These are phyloP conservation scores for Anthophora plumipes DNA, from an alignment of 2,888 invertebrate genomes.

Conservation along the genomic window DNA sequence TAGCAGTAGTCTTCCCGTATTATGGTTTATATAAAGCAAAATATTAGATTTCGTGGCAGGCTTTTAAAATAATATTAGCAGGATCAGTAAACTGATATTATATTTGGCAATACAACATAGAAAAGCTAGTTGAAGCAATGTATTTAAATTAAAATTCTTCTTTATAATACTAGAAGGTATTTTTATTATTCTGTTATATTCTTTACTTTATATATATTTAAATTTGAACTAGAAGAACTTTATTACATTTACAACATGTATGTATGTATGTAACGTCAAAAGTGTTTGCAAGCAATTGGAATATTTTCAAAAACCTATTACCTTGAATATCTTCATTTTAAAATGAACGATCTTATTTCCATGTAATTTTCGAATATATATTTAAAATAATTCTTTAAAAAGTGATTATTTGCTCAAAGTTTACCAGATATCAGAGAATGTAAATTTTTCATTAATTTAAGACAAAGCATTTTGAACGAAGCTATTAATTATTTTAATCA, in stretches of 20 bases:
- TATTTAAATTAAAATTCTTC: background rate
- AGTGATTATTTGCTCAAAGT: too few species aligned
- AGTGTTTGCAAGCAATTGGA: background rate
- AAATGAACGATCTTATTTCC: too few species aligned
- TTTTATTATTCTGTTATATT: too few species aligned
- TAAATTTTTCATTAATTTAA: too few species aligned
- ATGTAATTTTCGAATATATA: too few species aligned
- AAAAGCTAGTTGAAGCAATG: background rate
- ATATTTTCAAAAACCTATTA: background rate
- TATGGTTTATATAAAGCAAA: constrained; percentile 55
- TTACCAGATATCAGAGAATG: too few species aligned
- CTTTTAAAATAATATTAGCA: constrained; percentile 16
- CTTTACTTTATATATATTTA: too few species aligned
- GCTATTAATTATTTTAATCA: too few species aligned
- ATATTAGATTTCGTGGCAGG: constrained; percentile 35
- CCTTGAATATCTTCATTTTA: too few species aligned
- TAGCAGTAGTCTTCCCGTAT: constrained; percentile 52
- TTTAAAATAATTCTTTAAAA: too few species aligned
- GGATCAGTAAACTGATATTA: constrained; percentile 36
- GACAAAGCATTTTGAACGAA: too few species aligned
- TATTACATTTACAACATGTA: background rate
- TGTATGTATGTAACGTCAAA: background rate
- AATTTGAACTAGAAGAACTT: too few species aligned
- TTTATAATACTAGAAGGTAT: background rate
- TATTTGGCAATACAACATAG: constrained; percentile 16